Evolutionary conservation across 2,888 invertebrate genomes (phyloP), one percentile per base, ranked within the genome.

Genomic region (Dioctria rufipes): DNA sequence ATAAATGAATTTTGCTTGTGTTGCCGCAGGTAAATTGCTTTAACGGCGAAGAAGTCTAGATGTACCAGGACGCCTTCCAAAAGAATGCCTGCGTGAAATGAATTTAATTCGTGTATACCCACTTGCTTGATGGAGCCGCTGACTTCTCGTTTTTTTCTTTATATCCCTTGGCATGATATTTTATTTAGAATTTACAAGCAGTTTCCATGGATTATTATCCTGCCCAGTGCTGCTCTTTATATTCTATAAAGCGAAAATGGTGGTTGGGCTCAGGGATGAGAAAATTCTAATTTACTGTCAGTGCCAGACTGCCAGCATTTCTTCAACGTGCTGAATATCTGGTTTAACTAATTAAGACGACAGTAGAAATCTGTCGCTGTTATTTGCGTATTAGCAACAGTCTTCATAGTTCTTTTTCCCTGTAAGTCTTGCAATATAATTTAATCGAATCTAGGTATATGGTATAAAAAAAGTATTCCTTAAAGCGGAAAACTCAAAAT

Each of bases 1-100:
- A 79, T 82, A 82, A 82, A 82, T 81, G 80, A 82, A 82, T 81
- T 82, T 82, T 80, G 80, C 80, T 80, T 81, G 77, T 81, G 65
- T 42, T 82, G 80, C 81, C 69, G 80, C 80, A 81, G 82, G 82
- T 81, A 82, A 78, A 80, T 78, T 82, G 80, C 80, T 80, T 80
- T 80, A 78, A 78, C 71, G 77, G 58, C 60, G 71, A 69, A 77
- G 46, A 65, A 65, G 81, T 82, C 81, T 82, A 78, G 80, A 82
- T 80, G 69, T 40, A 63, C 37, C 42, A 39, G 13, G 25, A 43
- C 43, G n/a, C 46, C 46, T 43, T 58, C 60, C 63, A 9, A 58
- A 61, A 61, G 61, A 54, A 71, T 73, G 43, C 63, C 67, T 61
- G 63, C 73, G 80, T 71, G 71, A 73, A 63, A 61, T 65, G 61